Conservation (phyloP, 1,140 invertebrate genomes). For the Acyrthosiphon pisum region DNA sequence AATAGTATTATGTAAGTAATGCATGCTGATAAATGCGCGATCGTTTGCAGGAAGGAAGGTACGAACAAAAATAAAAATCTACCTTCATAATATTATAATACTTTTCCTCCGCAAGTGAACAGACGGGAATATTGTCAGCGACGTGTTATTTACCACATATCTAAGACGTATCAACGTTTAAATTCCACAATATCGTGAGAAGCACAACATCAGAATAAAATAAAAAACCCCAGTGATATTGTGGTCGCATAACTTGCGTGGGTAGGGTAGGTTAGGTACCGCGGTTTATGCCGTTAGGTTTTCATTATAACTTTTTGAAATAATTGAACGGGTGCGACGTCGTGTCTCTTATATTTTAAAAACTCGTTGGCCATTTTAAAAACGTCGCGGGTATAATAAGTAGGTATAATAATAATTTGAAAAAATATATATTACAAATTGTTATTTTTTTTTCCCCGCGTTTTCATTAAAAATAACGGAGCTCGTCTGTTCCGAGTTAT, state of each 20-base stretch:
- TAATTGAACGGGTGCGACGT: background rate
- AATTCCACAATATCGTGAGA: no score
- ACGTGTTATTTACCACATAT: no score
- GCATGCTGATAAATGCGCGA: background rate
- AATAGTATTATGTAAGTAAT: background rate
- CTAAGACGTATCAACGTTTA: no score
- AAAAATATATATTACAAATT: background rate
- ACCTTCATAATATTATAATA: no score
- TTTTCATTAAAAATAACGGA: background rate
- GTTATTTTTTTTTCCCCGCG: background rate
- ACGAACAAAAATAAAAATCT: no score
- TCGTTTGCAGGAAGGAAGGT: no score
- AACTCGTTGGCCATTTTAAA: background rate
- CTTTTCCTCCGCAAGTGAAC: no score
- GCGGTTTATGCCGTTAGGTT: background rate
- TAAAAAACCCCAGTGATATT: no score
- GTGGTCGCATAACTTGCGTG: no score
- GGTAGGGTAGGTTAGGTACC: background rate
- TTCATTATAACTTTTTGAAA: background rate
- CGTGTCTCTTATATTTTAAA: background rate
- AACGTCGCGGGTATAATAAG: background rate
- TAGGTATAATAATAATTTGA: background rate
- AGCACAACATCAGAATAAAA: no score
- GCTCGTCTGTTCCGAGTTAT: background rate
- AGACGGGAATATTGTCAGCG: no score